These are phyloP conservation scores for Xenopus petersii DNA, from an alignment of 2,797 vertebrate species.

Conservation along the genomic window DNA sequence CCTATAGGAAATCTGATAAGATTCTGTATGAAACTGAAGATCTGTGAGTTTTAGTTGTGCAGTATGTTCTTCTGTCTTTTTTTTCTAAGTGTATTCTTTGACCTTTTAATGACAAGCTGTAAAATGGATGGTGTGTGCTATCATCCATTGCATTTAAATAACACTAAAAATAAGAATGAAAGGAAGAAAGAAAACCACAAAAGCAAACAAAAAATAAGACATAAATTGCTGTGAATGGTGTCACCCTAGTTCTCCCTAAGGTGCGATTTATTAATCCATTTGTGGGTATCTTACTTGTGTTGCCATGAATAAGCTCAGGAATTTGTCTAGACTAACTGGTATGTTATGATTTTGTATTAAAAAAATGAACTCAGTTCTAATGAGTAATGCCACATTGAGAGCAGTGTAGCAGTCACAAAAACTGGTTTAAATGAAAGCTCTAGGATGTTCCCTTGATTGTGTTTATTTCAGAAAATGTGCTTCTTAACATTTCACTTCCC, in stretches of 20 bases:
- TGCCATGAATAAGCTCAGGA: constrained; percentile 46
- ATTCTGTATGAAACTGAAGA: constrained; percentile 11
- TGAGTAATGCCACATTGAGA: constrained; percentile 17
- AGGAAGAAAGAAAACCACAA: constrained; percentile 15
- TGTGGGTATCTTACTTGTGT: constrained; percentile 32
- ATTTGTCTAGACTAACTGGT: constrained; percentile 29
- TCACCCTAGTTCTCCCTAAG: constrained; percentile 24
- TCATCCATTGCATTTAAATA: constrained; percentile 26
- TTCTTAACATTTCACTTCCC: too few relatives aligned
- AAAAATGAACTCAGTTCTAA: constrained; percentile 29
- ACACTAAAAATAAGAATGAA: too few relatives aligned
- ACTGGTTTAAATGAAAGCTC: too few relatives aligned
- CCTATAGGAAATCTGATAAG: constrained; percentile 26
- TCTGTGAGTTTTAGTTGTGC: constrained; percentile 26
- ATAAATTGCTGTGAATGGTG: constrained; percentile 30
- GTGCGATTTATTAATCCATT: constrained; percentile 32
- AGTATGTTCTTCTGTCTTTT: constrained; percentile 37
- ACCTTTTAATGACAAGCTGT: constrained; percentile 33
- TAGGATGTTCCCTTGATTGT: too few relatives aligned
- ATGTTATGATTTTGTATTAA: constrained; percentile 33
- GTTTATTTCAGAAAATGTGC: too few relatives aligned
- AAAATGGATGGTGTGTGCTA: constrained; percentile 36
- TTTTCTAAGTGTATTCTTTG: constrained; percentile 26
- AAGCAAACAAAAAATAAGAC: not conserved
- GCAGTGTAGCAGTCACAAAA: not conserved